phyloP scores from a whole-genome alignment of 37 sponge, comb jelly and placozoan genomes.

The Mnemiopsis leidyi region DNA sequence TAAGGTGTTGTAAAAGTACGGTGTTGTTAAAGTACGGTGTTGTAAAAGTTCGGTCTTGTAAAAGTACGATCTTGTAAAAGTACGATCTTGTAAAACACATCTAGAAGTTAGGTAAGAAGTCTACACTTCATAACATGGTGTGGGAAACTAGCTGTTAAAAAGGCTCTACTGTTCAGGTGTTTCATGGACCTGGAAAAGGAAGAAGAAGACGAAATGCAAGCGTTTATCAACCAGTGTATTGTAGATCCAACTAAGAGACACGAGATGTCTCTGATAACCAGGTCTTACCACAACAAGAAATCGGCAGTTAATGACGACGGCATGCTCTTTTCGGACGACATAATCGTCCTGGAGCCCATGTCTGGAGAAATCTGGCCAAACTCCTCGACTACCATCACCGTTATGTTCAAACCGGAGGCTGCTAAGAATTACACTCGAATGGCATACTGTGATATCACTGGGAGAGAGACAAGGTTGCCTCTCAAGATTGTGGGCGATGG shows the following conservation, averaged over 20 bases:
- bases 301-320: constrained; percentile 79
- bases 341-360: constrained; percentile 82
- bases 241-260: constrained; percentile 84
- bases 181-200: constrained; percentile 71
- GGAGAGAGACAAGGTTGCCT: constrained; percentile 91
- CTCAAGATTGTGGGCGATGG: constrained; percentile 88
- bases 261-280: constrained; percentile 80
- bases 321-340: constrained; percentile 81
- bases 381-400: constrained; percentile 81
- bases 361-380: constrained; percentile 98
- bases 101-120: no score
- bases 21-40: no score
- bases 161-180: no score
- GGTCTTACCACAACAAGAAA: constrained; percentile 76
- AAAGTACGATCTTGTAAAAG: no score
- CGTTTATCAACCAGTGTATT: constrained; percentile 80
- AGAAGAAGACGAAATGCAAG: constrained; percentile 80
- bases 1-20: no score
- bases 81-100: no score
- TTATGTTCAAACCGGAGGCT: constrained; percentile 82
- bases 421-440: constrained; percentile 69
- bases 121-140: no score
- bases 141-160: no score
- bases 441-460: constrained; percentile 91
- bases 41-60: no score